Evolutionary conservation across 2,888 invertebrate species (phyloP), one percentile per base, ranked within the genome.

Genomic region (Sipha maydis): DNA sequence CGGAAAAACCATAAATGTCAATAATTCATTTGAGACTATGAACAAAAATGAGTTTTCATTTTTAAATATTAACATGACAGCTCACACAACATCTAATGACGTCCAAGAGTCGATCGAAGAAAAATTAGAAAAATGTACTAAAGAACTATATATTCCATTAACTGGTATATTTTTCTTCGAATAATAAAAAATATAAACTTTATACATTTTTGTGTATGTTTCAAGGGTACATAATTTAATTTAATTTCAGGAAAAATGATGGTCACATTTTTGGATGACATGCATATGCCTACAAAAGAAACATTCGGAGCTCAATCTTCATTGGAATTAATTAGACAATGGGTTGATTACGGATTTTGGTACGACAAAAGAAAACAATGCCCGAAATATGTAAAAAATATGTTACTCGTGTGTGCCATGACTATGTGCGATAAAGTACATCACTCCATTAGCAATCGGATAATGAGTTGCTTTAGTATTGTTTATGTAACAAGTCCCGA

Each of bases 261-360:
- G 94, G 94, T 97, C 89, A 94, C 95, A 11, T 97, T 97, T 92
- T 94, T 98, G 94, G 97, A 98, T 92, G 97, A 98, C 92, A 95
- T 98, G 91, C 97, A 97, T 93, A 97, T 97, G 97, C 97, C 97
- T 0, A 96, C 96, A 9, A 96, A 96, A 90, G 97, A 98, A 91
- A 94, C 94, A 21, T 97, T 96, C 91, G 97, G 97, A 0, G 96
- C 97, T 0, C 97, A 97, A 92, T 97, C 97, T 11, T 96, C 97
- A 0, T 92, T 98, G 14, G 97, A 98, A 92, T 92, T 97, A 78
- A 93, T 97, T 83, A 93, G 96, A 41, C 95, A 97, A 90, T 97
- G 96, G 96, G 93, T 97, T 89, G 97, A 97, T 92, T 97, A 97
- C 91, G 96, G 96, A 2, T 97, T 96, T 93, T 97, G 97, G 97